Conservation (phyloP, 2,113 vertebrate species). For the Phoenicopterus ruber region DNA sequence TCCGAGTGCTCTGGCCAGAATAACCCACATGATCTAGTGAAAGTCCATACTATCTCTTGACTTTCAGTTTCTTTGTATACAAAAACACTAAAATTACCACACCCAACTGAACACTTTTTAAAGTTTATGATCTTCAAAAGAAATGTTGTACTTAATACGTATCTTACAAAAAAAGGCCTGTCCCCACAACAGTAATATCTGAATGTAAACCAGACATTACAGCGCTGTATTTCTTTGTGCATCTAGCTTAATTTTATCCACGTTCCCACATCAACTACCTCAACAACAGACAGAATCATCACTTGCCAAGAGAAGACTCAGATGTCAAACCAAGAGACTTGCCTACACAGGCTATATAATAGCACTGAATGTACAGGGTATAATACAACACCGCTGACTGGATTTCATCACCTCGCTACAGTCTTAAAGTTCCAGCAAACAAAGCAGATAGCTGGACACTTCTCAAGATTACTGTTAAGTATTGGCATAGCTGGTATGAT, state of each 20-base stretch:
- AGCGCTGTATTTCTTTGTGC: neutral
- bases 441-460: neutral
- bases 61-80: neutral
- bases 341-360: constrained; percentile 19
- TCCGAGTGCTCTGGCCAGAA: neutral
- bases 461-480: neutral
- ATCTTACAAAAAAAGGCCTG: neutral
- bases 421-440: constrained; percentile 25
- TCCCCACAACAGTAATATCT: neutral
- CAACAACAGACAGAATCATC: neutral
- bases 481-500: neutral
- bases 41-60: neutral
- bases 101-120: neutral
- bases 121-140: neutral
- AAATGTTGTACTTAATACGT: neutral
- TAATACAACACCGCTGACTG: neutral
- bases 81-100: neutral
- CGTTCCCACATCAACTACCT: constrained; percentile 24
- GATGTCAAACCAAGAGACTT: constrained; percentile 44
- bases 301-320: constrained; percentile 47
- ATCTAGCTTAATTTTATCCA: constrained; percentile 13
- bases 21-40: neutral
- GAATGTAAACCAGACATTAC: constrained; percentile 4
- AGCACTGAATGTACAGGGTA: neutral
- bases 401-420: constrained; percentile 30